Evolutionary conservation across 2,797 vertebrate species (phyloP).

Genomic region (Falco peregrinus): DNA sequence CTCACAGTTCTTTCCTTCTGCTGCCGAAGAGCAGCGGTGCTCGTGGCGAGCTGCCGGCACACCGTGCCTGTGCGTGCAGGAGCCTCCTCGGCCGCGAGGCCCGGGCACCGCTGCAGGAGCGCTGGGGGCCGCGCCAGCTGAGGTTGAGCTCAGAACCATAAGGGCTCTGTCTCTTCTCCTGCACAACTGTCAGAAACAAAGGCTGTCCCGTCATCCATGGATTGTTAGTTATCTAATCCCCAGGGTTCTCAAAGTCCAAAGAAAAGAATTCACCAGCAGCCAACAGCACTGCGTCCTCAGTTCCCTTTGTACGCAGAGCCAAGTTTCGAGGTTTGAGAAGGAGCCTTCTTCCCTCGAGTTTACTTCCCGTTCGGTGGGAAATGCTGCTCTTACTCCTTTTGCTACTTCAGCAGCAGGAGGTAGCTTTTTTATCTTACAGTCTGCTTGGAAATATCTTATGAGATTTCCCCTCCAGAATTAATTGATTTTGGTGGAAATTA

Average conservation of each 20-base stretch:
- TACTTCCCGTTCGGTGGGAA: not conserved
- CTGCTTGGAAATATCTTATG: not conserved
- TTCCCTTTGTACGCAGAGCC: not conserved
- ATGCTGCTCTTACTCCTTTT: not conserved
- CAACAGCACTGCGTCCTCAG: not conserved
- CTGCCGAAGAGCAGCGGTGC: not conserved
- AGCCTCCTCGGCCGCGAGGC: not conserved
- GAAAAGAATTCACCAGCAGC: accelerated
- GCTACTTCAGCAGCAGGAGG: not conserved
- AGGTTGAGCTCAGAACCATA: not conserved
- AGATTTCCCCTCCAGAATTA: not conserved
- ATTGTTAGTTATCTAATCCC: not conserved
- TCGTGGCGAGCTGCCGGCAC: not conserved
- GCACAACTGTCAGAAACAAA: not conserved
- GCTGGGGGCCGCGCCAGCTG: not conserved
- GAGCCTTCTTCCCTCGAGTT: not conserved
- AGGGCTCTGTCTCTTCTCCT: not conserved
- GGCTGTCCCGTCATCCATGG: not conserved
- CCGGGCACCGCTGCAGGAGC: not conserved
- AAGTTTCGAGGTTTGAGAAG: not conserved
- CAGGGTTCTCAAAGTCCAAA: not conserved
- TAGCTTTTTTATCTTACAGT: not conserved
- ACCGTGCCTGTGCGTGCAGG: not conserved
- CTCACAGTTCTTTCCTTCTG: not conserved
- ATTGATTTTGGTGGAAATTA: not conserved